Conservation (phyloP, 2,888 invertebrate genomes). For the Nipponacmea schrenckii region DNA sequence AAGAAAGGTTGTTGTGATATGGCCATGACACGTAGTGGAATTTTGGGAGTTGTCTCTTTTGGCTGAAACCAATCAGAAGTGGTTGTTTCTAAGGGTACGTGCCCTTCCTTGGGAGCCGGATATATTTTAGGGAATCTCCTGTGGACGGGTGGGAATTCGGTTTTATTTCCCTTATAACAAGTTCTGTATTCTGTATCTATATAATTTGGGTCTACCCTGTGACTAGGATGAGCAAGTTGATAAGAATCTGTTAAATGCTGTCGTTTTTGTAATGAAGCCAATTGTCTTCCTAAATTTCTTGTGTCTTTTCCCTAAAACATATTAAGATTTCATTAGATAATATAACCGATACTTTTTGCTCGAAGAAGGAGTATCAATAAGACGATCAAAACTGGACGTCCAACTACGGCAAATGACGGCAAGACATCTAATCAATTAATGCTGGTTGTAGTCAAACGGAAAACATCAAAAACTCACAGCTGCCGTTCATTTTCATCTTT, state of each 20-base stretch:
- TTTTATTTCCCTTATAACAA: constrained; percentile 42
- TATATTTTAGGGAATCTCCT: constrained; percentile 51
- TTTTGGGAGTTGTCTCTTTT: constrained; percentile 38
- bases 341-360: too few species aligned
- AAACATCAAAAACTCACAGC: too few species aligned
- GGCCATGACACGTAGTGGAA: constrained; percentile 55
- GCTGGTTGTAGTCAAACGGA: too few species aligned
- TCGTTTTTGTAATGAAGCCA: constrained; percentile 39
- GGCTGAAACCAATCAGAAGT: constrained; percentile 47
- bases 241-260: constrained; percentile 53
- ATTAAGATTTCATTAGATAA: not conserved
- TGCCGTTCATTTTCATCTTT: too few species aligned
- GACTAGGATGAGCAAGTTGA: constrained; percentile 50
- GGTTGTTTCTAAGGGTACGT: constrained; percentile 40
- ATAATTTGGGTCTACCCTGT: constrained; percentile 37
- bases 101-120: constrained; percentile 36
- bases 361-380: too few species aligned
- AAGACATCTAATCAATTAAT: too few species aligned
- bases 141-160: constrained; percentile 36
- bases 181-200: constrained; percentile 45
- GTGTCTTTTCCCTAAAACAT: constrained; percentile 46
- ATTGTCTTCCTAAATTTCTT: constrained; percentile 46
- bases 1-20: constrained; percentile 59
- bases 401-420: too few species aligned
- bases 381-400: too few species aligned